phyloP scores from a whole-genome alignment of 2,797 vertebrate genomes.

The Periophthalmus magnuspinnatus region DNA sequence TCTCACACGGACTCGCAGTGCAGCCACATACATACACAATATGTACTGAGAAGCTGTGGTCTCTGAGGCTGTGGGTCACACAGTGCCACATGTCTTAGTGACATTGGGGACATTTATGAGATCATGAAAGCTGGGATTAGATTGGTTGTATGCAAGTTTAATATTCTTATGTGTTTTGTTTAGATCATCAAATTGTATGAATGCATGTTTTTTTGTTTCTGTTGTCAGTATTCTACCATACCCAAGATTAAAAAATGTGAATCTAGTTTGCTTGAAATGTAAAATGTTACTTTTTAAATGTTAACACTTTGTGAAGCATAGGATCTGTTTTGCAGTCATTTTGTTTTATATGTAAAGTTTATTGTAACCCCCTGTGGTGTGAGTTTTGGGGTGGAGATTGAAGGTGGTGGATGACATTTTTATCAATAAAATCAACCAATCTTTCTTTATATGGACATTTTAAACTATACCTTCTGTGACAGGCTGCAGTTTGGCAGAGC shows the following conservation, averaged over 20 bases:
- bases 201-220: too few relatives aligned
- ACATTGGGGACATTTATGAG: background rate
- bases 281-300: background rate
- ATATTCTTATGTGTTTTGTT: background rate
- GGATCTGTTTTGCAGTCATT: background rate
- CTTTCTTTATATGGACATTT: background rate
- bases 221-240: background rate
- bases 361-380: background rate
- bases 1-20: slow-evolving; percentile 41
- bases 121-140: background rate
- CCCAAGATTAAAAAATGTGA: background rate
- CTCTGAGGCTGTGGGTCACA: slow-evolving; percentile 19
- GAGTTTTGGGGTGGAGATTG: background rate
- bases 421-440: background rate
- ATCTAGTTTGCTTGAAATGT: background rate
- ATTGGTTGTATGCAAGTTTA: background rate
- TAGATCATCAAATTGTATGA: background rate
- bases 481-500: slow-evolving; percentile 94
- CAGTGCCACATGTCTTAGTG: slow-evolving; percentile 3
- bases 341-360: background rate
- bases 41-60: slow-evolving; percentile 16
- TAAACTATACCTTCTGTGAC: slow-evolving; percentile 87
- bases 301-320: background rate
- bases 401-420: background rate
- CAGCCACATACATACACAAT: background rate